Base-by-base conservation (phyloP, 2,888 invertebrate species). In the Hypolimnas misippus region DNA sequence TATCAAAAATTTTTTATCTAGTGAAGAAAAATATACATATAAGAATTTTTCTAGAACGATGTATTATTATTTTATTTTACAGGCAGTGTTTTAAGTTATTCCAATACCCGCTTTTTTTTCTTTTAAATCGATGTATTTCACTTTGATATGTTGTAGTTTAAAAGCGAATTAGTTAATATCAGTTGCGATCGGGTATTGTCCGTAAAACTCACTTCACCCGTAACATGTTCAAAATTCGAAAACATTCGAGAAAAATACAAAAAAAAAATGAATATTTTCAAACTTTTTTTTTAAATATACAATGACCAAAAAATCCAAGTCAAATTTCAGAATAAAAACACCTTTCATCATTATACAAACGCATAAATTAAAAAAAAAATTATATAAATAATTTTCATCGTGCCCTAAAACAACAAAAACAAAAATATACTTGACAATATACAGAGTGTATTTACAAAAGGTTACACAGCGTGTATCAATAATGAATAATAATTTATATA, bases 61-160 rank as follows among this genome's bases (percentile, higher is more conserved):
- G 17, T 42, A 16, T 10, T 17, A 3, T 17, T 42, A 10, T 19
- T 16, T 6, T 40, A 16, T 16, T 10, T 8, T 3, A 3, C 17
- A 42, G 17, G 17, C 42, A 42, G 42, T 42, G 42, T 7, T 10
- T 6, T 16, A 21, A 12, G 10, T 21, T n/a, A 12, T 46, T n/a
- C 16, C 42, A 19, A 40, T 40, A 16, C 40, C 38, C 40, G 40
- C 5, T 40, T 38, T 14, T 16, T 42, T 42, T 6, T 2, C 16
- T n/a, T n/a, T n/a, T n/a, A n/a, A n/a, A n/a, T 6, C 14, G n/a
- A n/a, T 35, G 35, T 10, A 7, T 7, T 42, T 42, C 17, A 17
- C 17, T 42, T 19, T 46, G 44, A 46, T 46, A 46, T 46, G 44
- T 46, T 46, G 44, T 21, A 46, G 21, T 46, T 46, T 3, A 42